Conservation (phyloP, 2,113 vertebrate species). For the Pelodiscus sinensis region DNA sequence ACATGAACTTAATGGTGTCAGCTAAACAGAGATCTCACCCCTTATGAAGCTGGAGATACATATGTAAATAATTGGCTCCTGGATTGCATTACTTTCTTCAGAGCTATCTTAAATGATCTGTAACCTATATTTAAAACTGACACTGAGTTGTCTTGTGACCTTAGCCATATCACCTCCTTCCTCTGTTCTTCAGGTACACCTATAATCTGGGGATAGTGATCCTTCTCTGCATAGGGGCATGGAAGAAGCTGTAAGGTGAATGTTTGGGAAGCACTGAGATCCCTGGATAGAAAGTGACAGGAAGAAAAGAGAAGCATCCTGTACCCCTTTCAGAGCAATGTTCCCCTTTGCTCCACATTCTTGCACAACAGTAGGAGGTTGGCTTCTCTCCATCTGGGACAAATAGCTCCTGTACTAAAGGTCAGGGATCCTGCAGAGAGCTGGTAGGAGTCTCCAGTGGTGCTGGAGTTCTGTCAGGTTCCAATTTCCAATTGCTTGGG, state of each 20-base stretch:
- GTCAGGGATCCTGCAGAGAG: neutral
- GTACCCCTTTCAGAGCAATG: neutral
- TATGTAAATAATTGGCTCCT: accelerated
- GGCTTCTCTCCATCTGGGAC: neutral
- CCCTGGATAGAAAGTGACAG: neutral
- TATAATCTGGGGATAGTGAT: neutral
- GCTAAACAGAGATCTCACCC: neutral
- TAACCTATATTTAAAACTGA: neutral
- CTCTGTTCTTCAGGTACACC: neutral
- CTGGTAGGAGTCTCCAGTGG: neutral
- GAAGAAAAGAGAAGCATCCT: neutral
- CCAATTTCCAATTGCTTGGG: neutral
- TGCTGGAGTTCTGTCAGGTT: neutral
- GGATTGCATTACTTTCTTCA: neutral
- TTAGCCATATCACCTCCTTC: neutral
- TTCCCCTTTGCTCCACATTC: neutral
- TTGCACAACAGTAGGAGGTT: neutral
- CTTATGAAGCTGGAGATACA: neutral
- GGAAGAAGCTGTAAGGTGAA: neutral
- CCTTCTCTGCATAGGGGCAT: neutral
- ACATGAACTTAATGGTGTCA: neutral
- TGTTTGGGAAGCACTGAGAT: neutral
- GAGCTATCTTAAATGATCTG: neutral
- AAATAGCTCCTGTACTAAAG: neutral
- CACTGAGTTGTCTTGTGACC: neutral